Base-by-base conservation (phyloP, 2,888 invertebrate species). In the Imbricaverruca yamaguchii region DNA sequence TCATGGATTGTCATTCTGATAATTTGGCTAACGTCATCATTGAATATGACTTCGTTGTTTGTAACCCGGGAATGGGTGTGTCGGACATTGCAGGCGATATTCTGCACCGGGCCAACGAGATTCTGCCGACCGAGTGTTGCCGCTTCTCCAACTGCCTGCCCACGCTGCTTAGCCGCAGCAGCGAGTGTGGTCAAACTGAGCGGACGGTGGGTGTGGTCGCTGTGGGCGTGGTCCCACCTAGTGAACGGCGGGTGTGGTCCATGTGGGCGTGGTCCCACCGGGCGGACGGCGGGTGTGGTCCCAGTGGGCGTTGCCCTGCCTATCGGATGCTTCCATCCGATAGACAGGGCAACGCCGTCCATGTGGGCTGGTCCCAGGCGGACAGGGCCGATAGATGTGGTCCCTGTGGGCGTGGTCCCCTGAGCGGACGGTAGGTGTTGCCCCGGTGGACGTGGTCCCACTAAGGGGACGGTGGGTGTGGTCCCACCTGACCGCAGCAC, bases 51-150 rank as follows among this genome's bases (percentile, higher is more conserved):
- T 39, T 39, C 39, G 4, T 39, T 39, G 39, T 39, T 39, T 39
- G 39, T 39, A 4, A 39, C 39, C 4, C 4, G 39, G 39, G 39
- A 1, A 4, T 39, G 39, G 39, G 39, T 39, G 39, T 39, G 39
- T 39, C 39, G 39, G 39, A 4, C 69, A 85, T 89, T 84, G 84
- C 88, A 88, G 93, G 93, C 82, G 95, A 96, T 88, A 89, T 98
- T 81, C 89, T 97, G 85, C 94, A 96, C 88, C 89, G 97, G 87
- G 93, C 93, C 86, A 94, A 95, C 88, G 90, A 92, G 81, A 91
- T 95, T 85, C 89, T 97, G 86, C 97, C 97, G 9, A 80, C 65
- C 25, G 82, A 83, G 80, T 83, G 83, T 79, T 80, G 82, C n/a
- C 78, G 81, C 11, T 81, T 83, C 65, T 83, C 82, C n/a, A 83